Evolutionary conservation across 2,888 invertebrate species (phyloP), one percentile per base, ranked within the genome.

Genomic region (Gortyna flavago): DNA sequence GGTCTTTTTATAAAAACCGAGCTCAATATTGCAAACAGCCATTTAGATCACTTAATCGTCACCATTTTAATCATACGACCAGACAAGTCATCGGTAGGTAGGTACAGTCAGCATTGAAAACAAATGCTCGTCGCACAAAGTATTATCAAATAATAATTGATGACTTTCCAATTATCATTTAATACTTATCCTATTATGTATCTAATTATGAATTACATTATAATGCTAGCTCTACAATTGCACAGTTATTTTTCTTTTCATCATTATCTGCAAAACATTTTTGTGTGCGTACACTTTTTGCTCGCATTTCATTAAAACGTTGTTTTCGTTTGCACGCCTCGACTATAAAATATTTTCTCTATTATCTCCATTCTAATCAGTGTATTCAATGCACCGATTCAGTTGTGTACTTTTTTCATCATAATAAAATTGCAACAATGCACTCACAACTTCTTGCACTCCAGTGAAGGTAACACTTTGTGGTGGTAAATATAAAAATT

Each of bases 291-390:
- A 77, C 29, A 75, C 38, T 84, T 85, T 79, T 75, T 86, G 77
- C 70, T 80, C 61, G 72, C 70, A 78, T 81, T 81, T 84, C 74
- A 75, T 85, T 80, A 76, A 79, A 81, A 68, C 77, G 74, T 82
- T 79, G 77, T 81, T 81, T 80, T 81, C 79, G 74, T 85, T 77
- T 78, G 86, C 88, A 86, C 86, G 88, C 79, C 71, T 81, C 77
- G 81, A 75, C 86, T 78, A 77, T 87, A 84, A 88, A 78, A 86
- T 84, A 84, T 84, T 88, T 88, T 84, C 84, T 79, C 84, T 81
- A 80, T 79, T 84, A 90, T 90, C 87, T 88, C 68, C 80, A 72
- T 79, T 85, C 86, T 89, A 87, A 90, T 90, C 87, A 84, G 89
- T 85, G 80, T 85, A 86, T 83, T 85, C 84, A 84, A 76, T 85